These are phyloP conservation scores for Ceratosolen fusciceps DNA, from an alignment of 1,140 invertebrate genomes.

Conservation along the genomic window DNA sequence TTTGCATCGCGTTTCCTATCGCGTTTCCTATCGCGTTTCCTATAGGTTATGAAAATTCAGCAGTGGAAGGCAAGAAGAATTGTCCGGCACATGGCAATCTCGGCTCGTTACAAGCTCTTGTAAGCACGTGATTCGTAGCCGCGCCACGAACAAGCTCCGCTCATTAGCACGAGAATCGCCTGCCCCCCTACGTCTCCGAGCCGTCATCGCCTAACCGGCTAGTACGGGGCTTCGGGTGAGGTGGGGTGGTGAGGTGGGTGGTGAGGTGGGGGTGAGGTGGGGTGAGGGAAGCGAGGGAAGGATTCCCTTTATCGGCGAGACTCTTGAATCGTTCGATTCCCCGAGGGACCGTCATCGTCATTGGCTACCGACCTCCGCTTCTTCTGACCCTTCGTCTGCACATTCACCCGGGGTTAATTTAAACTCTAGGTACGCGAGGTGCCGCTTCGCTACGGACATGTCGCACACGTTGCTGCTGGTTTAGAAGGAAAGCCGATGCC, in stretches of 20 bases:
- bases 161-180: slow-evolving; percentile 40
- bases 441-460: slow-evolving; percentile 43
- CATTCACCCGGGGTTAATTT: slow-evolving; percentile 44
- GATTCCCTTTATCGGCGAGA: background rate
- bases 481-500: too few relatives aligned
- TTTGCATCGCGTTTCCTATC: background rate
- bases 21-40: background rate
- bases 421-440: slow-evolving; percentile 40
- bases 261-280: background rate
- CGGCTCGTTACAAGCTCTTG: slow-evolving; percentile 39
- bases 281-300: background rate
- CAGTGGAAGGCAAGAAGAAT: background rate
- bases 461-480: slow-evolving; percentile 12
- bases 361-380: too few relatives aligned
- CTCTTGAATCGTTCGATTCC: slow-evolving; percentile 41
- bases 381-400: too few relatives aligned
- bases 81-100: slow-evolving; percentile 17
- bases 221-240: too few relatives aligned
- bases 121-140: slow-evolving; percentile 23
- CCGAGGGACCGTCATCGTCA: slow-evolving; percentile 22
- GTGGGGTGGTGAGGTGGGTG: background rate
- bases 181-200: slow-evolving; percentile 8
- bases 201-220: background rate
- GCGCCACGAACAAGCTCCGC: slow-evolving; percentile 38
- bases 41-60: background rate